Evolutionary conservation across 2,797 vertebrate genomes (phyloP).

Genomic region (Pipistrellus pipistrellus): DNA sequence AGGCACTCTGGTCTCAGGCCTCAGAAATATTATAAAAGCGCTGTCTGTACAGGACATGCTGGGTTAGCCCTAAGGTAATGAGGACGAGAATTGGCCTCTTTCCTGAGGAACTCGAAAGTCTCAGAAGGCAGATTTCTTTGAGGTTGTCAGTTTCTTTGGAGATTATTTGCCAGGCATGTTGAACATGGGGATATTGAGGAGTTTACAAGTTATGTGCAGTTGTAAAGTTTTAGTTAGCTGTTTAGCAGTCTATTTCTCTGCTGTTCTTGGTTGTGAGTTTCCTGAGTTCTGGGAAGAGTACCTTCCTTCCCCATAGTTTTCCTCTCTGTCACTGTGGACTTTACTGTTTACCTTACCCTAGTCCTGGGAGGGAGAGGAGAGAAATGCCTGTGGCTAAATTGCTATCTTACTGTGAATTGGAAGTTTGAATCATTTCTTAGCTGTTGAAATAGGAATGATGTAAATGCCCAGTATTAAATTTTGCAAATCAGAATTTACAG

Average conservation of each 20-base stretch:
- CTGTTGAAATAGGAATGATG: background rate
- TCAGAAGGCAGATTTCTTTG: conserved; percentile 43
- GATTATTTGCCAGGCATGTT: background rate
- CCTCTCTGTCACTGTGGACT: background rate
- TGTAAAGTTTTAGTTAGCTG: background rate
- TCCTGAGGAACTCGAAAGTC: background rate
- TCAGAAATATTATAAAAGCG: background rate
- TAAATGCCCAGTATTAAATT: background rate
- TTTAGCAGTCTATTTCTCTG: background rate
- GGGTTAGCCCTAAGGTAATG: background rate
- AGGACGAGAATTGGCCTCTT: background rate
- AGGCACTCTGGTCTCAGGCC: background rate
- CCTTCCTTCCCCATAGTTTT: background rate
- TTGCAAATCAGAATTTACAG: background rate
- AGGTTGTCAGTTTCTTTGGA: background rate
- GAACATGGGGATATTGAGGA: background rate
- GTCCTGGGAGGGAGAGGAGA: background rate
- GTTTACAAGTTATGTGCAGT: background rate
- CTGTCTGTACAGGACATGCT: background rate
- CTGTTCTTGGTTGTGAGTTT: background rate
- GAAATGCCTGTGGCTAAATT: background rate
- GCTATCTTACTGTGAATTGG: conserved; percentile 16
- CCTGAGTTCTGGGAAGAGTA: background rate
- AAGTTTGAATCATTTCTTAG: conserved; percentile 29
- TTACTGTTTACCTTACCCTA: background rate